A percentile compares a stretch with the other conserved stretches of the same genome.
Evolutionary conservation across 1,140 invertebrate species (phyloP).

Genomic region (Lordiphosa mommai): DNA sequence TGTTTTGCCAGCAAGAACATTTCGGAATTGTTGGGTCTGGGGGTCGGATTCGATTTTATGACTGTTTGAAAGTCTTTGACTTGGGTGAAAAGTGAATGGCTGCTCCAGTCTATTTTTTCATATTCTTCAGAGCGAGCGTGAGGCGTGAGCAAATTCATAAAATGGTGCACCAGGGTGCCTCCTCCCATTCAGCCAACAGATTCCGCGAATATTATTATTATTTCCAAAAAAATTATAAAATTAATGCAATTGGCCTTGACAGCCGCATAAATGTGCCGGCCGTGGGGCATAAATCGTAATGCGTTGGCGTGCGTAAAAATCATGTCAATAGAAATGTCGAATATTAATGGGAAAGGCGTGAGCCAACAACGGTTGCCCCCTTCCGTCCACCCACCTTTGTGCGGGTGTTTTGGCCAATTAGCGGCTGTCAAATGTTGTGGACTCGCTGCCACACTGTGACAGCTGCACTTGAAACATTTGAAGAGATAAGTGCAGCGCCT

Average conservation of each 20-base stretch:
- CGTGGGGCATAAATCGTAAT: conserved; percentile 16
- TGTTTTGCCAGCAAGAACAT: conserved; percentile 20
- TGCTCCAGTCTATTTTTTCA: conserved; percentile 52
- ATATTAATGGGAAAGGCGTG: conserved; percentile 64
- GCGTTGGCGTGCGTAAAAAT: conserved; percentile 63
- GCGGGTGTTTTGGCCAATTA: conserved; percentile 65
- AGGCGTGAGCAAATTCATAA: conserved; percentile 58
- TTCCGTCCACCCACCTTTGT: too few relatives aligned
- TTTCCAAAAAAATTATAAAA: conserved; percentile 56
- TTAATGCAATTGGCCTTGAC: conserved; percentile 72
- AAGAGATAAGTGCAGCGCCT: conserved; percentile 29
- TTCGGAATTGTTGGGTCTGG: conserved; percentile 31
- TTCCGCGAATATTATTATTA: conserved; percentile 29
- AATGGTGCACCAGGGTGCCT: not conserved
- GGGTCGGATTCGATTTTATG: conserved; percentile 56
- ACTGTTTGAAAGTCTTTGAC: conserved; percentile 48
- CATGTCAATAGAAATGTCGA: conserved; percentile 65
- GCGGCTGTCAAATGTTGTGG: conserved; percentile 72
- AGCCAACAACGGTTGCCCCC: conserved; percentile 15
- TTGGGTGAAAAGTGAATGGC: conserved; percentile 73
- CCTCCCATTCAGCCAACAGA: not conserved
- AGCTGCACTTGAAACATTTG: conserved; percentile 56
- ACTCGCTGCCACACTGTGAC: conserved; percentile 47
- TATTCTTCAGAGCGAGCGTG: conserved; percentile 6
- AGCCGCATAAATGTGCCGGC: conserved; percentile 37